A percentile compares a stretch with the other conserved stretches of the same genome.
These are phyloP conservation scores for Sarcophaga caerulescens DNA, from an alignment of 2,888 invertebrate species.

Conservation along the genomic window DNA sequence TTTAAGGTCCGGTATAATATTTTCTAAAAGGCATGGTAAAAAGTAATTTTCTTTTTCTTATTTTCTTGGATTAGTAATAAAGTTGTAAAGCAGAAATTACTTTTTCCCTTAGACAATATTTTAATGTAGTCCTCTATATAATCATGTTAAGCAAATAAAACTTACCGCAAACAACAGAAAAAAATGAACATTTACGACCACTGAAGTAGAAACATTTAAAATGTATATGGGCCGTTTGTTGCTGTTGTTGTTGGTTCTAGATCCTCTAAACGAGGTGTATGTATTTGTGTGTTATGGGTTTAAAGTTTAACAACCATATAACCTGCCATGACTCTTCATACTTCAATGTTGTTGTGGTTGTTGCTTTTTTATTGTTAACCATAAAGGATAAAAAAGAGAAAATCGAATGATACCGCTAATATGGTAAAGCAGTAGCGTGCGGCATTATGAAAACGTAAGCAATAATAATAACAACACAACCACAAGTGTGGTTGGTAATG, in stretches of 20 bases:
- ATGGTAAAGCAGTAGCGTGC: slow-evolving; percentile 57
- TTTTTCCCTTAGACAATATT: slow-evolving; percentile 25
- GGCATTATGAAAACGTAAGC: slow-evolving; percentile 10
- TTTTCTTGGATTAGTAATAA: too few species aligned
- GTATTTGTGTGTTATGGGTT: not conserved
- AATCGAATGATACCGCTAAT: slow-evolving; percentile 56
- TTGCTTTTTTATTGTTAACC: not conserved
- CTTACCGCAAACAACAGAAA: slow-evolving; percentile 22
- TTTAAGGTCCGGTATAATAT: not conserved
- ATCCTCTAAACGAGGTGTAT: not conserved
- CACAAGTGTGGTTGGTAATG: slow-evolving; percentile 11
- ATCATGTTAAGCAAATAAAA: slow-evolving; percentile 28
- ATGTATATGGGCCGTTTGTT: not conserved
- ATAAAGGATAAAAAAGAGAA: slow-evolving; percentile 36
- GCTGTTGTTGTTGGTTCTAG: not conserved
- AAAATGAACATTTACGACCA: slow-evolving; percentile 61
- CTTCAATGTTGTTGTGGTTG: not conserved
- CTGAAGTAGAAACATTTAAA: slow-evolving; percentile 62
- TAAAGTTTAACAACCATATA: slow-evolving; percentile 50
- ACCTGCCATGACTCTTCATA: slow-evolving; percentile 34
- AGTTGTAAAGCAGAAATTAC: not conserved
- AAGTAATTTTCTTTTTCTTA: too few species aligned
- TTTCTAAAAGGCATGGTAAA: not conserved
- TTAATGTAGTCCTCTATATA: slow-evolving; percentile 31
- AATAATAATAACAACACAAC: slow-evolving; percentile 37